phyloP scores from a whole-genome alignment of 2,888 invertebrate species.

The Helleia helle region DNA sequence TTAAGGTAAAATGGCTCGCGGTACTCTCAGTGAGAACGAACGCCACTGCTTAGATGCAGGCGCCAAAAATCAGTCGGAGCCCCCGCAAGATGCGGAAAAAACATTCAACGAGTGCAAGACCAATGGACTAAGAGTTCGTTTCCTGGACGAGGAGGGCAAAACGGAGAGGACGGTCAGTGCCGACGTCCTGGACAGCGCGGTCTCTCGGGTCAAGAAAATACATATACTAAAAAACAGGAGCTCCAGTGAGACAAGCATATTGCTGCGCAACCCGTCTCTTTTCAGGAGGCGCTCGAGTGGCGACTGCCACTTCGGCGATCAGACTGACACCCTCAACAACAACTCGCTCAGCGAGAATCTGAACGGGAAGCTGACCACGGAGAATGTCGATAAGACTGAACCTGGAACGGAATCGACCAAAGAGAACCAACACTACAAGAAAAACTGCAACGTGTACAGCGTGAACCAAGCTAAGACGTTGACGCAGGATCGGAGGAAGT shows the following conservation, averaged over 20 bases:
- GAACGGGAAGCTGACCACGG: conserved; percentile 43
- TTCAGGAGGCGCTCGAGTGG: conserved; percentile 49
- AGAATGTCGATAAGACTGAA: conserved; percentile 49
- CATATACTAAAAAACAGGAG: conserved; percentile 67
- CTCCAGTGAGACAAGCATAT: conserved; percentile 65
- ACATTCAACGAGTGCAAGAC: conserved; percentile 40
- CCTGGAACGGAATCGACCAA: conserved; percentile 54
- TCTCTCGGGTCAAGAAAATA: conserved; percentile 61
- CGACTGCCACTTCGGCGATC: conserved; percentile 48
- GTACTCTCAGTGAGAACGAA: conserved; percentile 60
- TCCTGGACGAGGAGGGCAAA: conserved; percentile 65
- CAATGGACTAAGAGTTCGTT: conserved; percentile 58
- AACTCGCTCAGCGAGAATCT: conserved; percentile 56
- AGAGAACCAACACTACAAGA: conserved; percentile 59
- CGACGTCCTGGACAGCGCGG: conserved; percentile 59
- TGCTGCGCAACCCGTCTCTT: conserved; percentile 57
- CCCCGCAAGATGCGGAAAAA: conserved; percentile 52
- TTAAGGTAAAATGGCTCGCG: conserved; percentile 57
- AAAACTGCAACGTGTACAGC: conserved; percentile 67
- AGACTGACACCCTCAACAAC: conserved; percentile 50
- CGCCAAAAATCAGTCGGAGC: conserved; percentile 50
- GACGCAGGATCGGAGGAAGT: conserved; percentile 53
- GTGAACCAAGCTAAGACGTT: conserved; percentile 66
- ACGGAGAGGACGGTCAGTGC: conserved; percentile 62
- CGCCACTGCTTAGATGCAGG: conserved; percentile 49